Conservation (phyloP, 2,888 invertebrate genomes). For the Cataglyphis livida region DNA sequence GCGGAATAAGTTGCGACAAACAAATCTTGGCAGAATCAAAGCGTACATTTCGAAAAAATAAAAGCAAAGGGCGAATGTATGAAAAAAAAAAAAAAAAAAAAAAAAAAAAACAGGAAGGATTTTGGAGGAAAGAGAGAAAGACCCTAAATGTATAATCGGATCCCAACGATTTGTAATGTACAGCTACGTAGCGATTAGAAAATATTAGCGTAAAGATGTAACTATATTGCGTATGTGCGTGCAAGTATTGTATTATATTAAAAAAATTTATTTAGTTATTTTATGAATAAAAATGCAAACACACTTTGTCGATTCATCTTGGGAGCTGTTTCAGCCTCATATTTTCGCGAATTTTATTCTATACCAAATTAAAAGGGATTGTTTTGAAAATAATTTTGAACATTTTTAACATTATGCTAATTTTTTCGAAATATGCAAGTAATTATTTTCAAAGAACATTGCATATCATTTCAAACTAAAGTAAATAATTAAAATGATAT, state of each 20-base stretch:
- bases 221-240: slow-evolving; percentile 71
- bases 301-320: slow-evolving; percentile 45
- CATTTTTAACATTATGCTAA: background rate
- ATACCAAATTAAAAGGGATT: background rate
- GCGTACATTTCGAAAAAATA: slow-evolving; percentile 39
- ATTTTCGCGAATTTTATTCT: background rate
- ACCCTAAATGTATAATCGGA: slow-evolving; percentile 67
- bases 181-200: slow-evolving; percentile 70
- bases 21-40: slow-evolving; percentile 17
- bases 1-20: background rate
- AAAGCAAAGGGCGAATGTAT: background rate
- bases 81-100: background rate
- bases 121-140: slow-evolving; percentile 9
- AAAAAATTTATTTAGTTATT: slow-evolving; percentile 81
- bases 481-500: background rate
- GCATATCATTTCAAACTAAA: background rate
- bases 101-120: background rate
- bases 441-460: background rate
- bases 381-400: background rate
- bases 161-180: slow-evolving; percentile 79
- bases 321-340: slow-evolving; percentile 1
- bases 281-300: slow-evolving; percentile 79
- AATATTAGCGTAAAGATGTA: slow-evolving; percentile 69
- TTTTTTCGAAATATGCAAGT: background rate
- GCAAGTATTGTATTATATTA: slow-evolving; percentile 80